Base-by-base conservation (phyloP, 2,113 vertebrate species). In the Corydoras maculifer region DNA sequence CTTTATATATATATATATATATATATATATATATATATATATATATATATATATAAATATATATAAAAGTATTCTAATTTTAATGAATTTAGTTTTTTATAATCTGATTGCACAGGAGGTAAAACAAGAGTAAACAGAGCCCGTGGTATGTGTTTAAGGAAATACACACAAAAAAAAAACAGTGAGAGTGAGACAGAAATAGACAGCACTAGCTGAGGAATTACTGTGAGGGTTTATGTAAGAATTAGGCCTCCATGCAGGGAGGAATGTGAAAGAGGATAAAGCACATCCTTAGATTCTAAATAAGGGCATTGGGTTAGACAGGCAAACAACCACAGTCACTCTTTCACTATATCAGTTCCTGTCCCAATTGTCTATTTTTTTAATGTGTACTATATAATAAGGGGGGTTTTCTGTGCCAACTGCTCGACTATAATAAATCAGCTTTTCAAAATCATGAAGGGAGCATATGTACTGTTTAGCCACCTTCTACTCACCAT, bases 401-500 rank as follows among this genome's bases (percentile, higher is more conserved):
- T 43, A 43, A 0, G 35, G 2, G 35, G 35, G 2, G 35, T 43
- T 43, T 43, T 43, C 7, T 4, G 35, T 43, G 35, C 18, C 18
- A 25, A 25, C 18, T 25, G 18, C 18, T 25, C 18, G 2, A 25
- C 18, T 25, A 25, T 25, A 25, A 25, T 25, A 25, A 25, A 1
- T 51, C 43, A 62, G 70, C 76, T 70, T 55, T 77, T 67, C 69
- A 61, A 67, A 35, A 50, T 62, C 48, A 5, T 67, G 43, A n/a
- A 30, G 59, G 48, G 60, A 74, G 54, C 51, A 69, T 14, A 78
- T 25, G 74, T 68, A 78, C 55, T 11, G n/a, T 70, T 58, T 9
- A 32, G 30, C 69, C 54, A 15, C n/a, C 31, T 31, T 54, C 31
- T 51, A 49, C 35, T 49, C 35, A 9, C 65, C n/a, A 13, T 13